Evolutionary conservation across 2,113 vertebrate genomes (phyloP), one percentile per base, ranked within the genome.

Genomic region (Piaya cayana): DNA sequence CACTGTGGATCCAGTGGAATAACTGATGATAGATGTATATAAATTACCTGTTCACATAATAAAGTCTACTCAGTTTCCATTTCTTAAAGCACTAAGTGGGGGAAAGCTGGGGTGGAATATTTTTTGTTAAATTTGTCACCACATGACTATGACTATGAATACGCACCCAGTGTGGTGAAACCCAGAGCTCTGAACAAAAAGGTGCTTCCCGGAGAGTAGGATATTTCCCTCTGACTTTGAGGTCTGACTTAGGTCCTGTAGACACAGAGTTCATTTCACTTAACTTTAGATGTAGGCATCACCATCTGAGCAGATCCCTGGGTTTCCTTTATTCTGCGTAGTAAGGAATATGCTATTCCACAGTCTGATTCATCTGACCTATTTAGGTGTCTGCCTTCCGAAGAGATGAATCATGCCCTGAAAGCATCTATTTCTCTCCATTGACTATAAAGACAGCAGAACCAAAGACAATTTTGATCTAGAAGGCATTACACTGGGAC

Each of bases 331-430:
- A 83, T 80, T 90, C 55, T 86, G 59, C 72, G 45, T 80, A 74
- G 88, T 86, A 90, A 81, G 76, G 68, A 93, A 93, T 70, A 69
- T 55, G 81, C 52, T 81, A 55, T 83, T 93, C 82, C 74, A 78
- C 60, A 92, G 56, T 39, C 72, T 95, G 94, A 94, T 90, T 96
- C 94, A 93, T 88, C 22, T 96, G 91, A 96, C 94, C 92, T 95
- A 92, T 84, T 97, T 96, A 96, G 82, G 90, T 52, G 68, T 81
- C 92, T 90, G 52, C 88, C 55, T 93, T 96, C 49, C 0, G 0
- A 95, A 74, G 64, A 83, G 47, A 94, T 90, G 80, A 96, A 88
- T 95, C 88, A 92, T 90, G 82, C 42, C 80, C 76, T 78, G 37
- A 39, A 88, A 95, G 88, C 59, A 72, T 67, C 86, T 90, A 1